Evolutionary conservation across 2,113 vertebrate species (phyloP).

Genomic region (Caretta caretta): DNA sequence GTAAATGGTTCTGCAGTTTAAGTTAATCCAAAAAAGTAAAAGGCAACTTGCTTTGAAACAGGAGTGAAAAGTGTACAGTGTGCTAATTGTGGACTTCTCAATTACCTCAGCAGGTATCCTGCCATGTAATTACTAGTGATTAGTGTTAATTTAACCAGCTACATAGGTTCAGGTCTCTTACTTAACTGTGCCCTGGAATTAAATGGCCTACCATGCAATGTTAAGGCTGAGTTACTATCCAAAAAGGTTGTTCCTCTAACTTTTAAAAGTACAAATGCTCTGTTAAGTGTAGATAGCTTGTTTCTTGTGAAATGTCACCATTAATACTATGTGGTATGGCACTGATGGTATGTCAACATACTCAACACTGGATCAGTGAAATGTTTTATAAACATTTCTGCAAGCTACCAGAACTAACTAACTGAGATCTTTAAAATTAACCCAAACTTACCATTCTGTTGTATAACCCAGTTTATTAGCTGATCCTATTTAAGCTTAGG

Average conservation of each 20-base stretch:
- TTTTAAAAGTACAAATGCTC: not conserved
- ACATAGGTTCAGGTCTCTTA: conserved; percentile 33
- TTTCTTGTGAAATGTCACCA: conserved; percentile 1
- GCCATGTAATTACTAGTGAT: conserved; percentile 63
- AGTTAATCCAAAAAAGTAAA: conserved; percentile 70
- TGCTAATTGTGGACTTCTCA: conserved; percentile 49
- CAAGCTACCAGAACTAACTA: not conserved
- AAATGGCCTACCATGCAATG: conserved; percentile 12
- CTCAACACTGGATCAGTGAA: not conserved
- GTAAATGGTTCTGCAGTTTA: conserved; percentile 18
- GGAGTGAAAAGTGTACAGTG: conserved; percentile 32
- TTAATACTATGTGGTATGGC: not conserved
- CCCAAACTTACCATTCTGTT: not conserved
- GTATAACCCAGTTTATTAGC: not conserved
- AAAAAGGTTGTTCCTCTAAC: not conserved
- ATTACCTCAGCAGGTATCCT: conserved; percentile 76
- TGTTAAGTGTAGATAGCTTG: not conserved
- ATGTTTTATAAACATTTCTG: conserved; percentile 46
- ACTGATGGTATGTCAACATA: not conserved
- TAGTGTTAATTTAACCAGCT: conserved; percentile 37
- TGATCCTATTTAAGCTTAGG: conserved; percentile 18
- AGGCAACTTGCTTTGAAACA: conserved; percentile 57
- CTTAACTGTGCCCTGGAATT: conserved; percentile 55
- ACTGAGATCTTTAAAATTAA: not conserved
- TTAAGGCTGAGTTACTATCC: conserved; percentile 17